phyloP scores from a whole-genome alignment of 2,888 invertebrate species.

The Prosapia bicincta region DNA sequence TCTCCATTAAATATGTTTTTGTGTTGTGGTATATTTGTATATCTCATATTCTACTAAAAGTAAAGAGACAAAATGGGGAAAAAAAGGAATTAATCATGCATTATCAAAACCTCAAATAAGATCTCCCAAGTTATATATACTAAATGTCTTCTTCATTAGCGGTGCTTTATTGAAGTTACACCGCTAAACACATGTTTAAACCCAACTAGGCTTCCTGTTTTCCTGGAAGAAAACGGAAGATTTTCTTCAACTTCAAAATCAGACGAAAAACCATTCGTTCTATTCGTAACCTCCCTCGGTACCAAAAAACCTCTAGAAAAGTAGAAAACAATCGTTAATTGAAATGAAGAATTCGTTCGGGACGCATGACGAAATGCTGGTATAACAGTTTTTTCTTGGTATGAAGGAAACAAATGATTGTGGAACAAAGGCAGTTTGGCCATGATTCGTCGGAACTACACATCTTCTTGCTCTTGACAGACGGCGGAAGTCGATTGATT shows the following conservation, averaged over 20 bases:
- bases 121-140: no score
- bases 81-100: no score
- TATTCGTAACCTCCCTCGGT: neutral
- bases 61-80: no score
- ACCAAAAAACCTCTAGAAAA: neutral
- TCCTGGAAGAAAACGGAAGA: neutral
- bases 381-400: neutral
- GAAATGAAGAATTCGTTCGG: neutral
- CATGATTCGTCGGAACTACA: neutral
- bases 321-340: neutral
- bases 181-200: no score
- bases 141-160: no score
- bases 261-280: neutral
- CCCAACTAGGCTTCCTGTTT: no score
- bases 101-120: no score
- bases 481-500: neutral
- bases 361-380: neutral
- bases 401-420: neutral
- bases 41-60: no score
- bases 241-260: neutral
- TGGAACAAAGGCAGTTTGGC: neutral
- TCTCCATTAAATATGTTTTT: no score
- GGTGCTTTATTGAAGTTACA: no score
- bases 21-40: no score
- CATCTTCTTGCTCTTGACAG: neutral